Evolutionary conservation across 2,113 vertebrate genomes (phyloP).

Genomic region (Zingel zingel): DNA sequence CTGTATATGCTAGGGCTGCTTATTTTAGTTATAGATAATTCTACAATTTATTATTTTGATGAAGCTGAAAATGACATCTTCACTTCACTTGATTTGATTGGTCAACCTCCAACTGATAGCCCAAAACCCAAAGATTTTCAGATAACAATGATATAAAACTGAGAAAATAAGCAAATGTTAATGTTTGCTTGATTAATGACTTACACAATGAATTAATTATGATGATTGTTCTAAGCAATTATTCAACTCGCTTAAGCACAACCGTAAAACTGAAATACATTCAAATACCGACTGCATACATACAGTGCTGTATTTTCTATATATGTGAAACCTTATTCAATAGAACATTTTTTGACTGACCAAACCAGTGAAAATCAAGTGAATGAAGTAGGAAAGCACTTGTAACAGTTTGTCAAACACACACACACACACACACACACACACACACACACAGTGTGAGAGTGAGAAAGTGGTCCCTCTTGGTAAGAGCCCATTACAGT

Average conservation of each 20-base stretch:
- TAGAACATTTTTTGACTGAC: neutral
- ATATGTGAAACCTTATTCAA: neutral
- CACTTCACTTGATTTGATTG: neutral
- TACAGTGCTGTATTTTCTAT: neutral
- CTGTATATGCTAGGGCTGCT: neutral
- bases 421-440: neutral
- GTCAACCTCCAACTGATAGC: neutral
- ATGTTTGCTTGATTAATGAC: constrained; percentile 4
- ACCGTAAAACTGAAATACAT: neutral
- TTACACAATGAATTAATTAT: neutral
- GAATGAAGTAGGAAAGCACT: constrained; percentile 17
- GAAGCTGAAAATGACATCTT: neutral
- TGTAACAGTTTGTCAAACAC: constrained; percentile 10
- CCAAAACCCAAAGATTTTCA: neutral
- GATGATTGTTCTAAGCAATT: neutral
- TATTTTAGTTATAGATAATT: neutral
- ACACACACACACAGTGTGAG: neutral
- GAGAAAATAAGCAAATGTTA: neutral
- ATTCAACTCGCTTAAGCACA: neutral
- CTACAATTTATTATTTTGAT: neutral
- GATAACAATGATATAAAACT: neutral
- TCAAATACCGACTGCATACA: neutral
- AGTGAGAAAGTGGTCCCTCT: constrained; percentile 52
- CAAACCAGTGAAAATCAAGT: constrained; percentile 3
- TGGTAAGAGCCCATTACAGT: constrained; percentile 59